Percentiles rank a stretch among this genome's conserved stretches.
Conservation (phyloP, 2,888 invertebrate species). For the Drosophila testacea region DNA sequence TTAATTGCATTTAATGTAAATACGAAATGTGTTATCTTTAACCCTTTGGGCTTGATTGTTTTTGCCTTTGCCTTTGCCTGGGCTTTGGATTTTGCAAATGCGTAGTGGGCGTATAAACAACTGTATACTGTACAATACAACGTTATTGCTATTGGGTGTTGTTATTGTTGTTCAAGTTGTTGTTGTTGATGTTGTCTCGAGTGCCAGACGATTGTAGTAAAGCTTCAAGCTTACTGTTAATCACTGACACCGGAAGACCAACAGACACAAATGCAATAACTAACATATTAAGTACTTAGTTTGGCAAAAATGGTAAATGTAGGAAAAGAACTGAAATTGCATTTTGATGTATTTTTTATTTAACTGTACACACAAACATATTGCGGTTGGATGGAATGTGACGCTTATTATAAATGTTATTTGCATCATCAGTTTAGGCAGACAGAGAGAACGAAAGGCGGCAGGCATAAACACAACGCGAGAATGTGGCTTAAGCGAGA, state of each 20-base stretch:
- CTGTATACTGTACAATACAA: not conserved
- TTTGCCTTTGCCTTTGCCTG: not conserved
- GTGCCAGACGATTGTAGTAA: conserved; percentile 18
- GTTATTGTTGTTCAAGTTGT: conserved; percentile 24
- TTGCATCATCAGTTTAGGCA: conserved; percentile 65
- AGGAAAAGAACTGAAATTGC: not conserved
- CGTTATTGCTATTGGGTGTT: conserved; percentile 8
- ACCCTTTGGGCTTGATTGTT: conserved; percentile 9
- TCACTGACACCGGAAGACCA: conserved; percentile 55
- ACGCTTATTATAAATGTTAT: conserved; percentile 32
- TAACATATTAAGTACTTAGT: conserved; percentile 33
- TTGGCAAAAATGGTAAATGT: not conserved
- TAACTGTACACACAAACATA: conserved; percentile 6
- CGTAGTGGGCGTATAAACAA: not conserved
- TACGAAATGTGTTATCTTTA: conserved; percentile 8
- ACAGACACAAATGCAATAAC: conserved; percentile 55
- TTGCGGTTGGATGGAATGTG: not conserved
- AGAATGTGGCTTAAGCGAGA: conserved; percentile 29
- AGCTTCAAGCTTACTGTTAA: conserved; percentile 55
- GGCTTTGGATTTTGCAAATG: not conserved
- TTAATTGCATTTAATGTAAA: conserved; percentile 18
- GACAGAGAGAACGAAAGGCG: not conserved
- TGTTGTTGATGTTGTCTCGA: conserved; percentile 3
- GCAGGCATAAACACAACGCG: conserved; percentile 11
- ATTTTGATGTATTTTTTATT: conserved; percentile 15